Evolutionary conservation across 1,140 invertebrate genomes (phyloP), one percentile per base, ranked within the genome.

Genomic region (Hylaeus anthracinus): DNA sequence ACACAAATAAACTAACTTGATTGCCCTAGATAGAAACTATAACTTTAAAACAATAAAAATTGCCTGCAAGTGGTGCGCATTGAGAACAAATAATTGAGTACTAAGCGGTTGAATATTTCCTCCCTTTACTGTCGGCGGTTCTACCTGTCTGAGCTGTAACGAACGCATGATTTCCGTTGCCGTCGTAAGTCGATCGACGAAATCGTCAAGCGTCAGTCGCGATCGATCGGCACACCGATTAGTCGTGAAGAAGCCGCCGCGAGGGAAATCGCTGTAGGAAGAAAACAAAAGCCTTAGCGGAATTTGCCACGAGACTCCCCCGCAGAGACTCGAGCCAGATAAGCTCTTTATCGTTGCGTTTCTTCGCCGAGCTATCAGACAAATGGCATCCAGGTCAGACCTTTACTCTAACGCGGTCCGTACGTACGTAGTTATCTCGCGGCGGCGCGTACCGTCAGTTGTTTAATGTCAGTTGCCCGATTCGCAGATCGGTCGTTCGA

Each of bases 271-370:
- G 26, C 26, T 26, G 26, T 26, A 26, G 26, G 26, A 53, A n/a
- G 41, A 43, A 64, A 58, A 12, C 2, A 79, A 58, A 56, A 43
- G 12, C 63, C 14, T 1, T 65, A 86, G 55, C 85, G 86, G 86
- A 88, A 88, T 88, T 87, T 88, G 58, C 86, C 83, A 51, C 72
- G 70, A 72, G 60, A 60, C 81, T 86, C 79, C 80, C 84, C 87
- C 71, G 84, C 84, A 88, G 71, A 88, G 86, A 77, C 76, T 66
- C 72, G 60, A 41, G 9, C 8, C 14, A 37, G 85, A 88, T 87
- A 88, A 79, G 14, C 45, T 37, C 51, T 2, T 56, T 82, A 85
- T 86, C 73, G 48, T 58, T 4, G 37, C 48, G 41, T 60, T 51
- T 82, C 67, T 78, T 83, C 43, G 61, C 71, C 9, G 51, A 56